Evolutionary conservation across 2,797 vertebrate species (phyloP).

Genomic region (Oreonectes daqikongensis): DNA sequence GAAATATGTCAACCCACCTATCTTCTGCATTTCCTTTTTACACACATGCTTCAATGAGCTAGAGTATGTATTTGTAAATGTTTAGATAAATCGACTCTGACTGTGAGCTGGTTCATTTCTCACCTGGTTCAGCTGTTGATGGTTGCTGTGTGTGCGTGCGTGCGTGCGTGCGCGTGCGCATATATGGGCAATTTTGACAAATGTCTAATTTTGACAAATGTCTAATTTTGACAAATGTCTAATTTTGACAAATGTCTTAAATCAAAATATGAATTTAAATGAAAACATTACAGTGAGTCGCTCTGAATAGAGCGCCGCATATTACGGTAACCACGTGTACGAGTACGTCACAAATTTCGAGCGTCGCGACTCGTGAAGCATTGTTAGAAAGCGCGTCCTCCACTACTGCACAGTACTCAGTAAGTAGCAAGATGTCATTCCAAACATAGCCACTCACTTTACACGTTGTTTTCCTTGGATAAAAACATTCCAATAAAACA

Average conservation of each 20-base stretch:
- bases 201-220: no score
- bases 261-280: no score
- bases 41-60: constrained; percentile 37
- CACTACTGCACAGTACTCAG: background rate
- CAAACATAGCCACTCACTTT: background rate
- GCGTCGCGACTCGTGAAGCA: background rate
- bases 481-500: constrained; percentile 41
- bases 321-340: no score
- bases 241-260: no score
- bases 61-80: constrained; percentile 52
- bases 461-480: constrained; percentile 5
- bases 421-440: background rate
- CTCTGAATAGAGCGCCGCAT: no score
- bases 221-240: no score
- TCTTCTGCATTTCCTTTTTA: background rate
- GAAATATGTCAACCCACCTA: background rate
- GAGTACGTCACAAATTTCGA: no score
- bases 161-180: no score
- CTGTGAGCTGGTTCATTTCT: constrained; percentile 14
- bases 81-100: constrained; percentile 49
- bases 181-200: no score
- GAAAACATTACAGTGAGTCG: no score
- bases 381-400: background rate
- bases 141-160: constrained; percentile 10
- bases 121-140: constrained; percentile 11